Conservation (phyloP, 2,113 vertebrate genomes). For the Gulo gulo region DNA sequence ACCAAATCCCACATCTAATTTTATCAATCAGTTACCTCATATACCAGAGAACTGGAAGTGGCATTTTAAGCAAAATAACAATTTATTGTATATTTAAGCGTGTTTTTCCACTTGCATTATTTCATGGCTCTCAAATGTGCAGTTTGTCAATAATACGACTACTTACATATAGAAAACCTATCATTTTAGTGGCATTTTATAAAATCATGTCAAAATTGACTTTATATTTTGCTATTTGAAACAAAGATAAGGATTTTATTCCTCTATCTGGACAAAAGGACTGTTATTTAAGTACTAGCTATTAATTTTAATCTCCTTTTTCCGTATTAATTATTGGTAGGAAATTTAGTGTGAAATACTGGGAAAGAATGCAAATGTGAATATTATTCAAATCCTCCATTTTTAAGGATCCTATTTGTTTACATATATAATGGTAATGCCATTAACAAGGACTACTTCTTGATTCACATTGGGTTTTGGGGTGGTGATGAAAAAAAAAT, state of each 20-base stretch:
- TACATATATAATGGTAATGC: background rate
- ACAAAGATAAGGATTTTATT: background rate
- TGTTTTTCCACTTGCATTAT: background rate
- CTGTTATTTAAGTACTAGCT: background rate
- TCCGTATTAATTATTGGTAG: background rate
- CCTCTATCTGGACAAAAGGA: background rate
- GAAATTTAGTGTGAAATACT: background rate
- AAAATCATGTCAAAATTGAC: background rate
- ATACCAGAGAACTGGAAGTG: background rate
- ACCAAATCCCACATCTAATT: background rate
- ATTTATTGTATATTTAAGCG: background rate
- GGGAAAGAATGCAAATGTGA: background rate
- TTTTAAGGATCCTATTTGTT: background rate
- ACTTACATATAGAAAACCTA: background rate
- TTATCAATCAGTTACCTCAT: background rate
- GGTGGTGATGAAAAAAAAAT: background rate
- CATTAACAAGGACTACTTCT: background rate
- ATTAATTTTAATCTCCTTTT: background rate
- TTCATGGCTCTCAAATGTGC: background rate
- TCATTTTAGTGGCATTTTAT: background rate
- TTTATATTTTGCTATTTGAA: slow-evolving; percentile 27
- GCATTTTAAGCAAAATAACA: background rate
- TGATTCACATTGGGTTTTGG: slow-evolving; percentile 75
- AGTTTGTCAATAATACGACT: background rate
- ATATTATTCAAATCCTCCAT: background rate